Evolutionary conservation across 2,797 vertebrate genomes (phyloP), one percentile per base, ranked within the genome.

Genomic region (Dipus sagitta): DNA sequence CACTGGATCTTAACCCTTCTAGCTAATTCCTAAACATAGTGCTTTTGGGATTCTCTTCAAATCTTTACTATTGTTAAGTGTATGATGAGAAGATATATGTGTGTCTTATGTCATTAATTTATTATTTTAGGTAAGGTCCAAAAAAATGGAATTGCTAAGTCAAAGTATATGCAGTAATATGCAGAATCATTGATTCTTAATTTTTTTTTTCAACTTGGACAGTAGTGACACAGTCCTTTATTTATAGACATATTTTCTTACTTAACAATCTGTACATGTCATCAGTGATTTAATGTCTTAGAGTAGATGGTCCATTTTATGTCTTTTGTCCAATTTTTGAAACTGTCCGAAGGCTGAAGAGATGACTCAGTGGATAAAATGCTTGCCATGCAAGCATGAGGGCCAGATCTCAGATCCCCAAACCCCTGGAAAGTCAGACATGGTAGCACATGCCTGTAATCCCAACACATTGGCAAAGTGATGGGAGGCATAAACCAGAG

Each of bases 71-170:
- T 17, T 77, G 6, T 88, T 71, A 78, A 76, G 58, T 79, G 28
- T 79, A 24, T 82, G 20, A 60, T 52, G 32, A 67, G 42, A 58
- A 64, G 68, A 84, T 80, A 30, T 21, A 72, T 26, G 71, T 86
- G 9, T 65, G 26, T 86, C 54, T 90, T 76, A 62, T 7, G 71
- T 60, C 13, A 85, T 83, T 92, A 82, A 83, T 80, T 92, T 74
- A 91, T 77, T 87, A 75, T 42, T 65, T 67, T 58, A 38, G 6
- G 74, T 72, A 79, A 79, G 88, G n/a, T 71, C 52, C 14, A 94
- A 86, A n/a, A n/a, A 86, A 92, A 72, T 60, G 83, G 65, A 86
- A 78, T 80, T 83, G 60, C 23, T 76, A 72, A 93, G 42, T 90
- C 34, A 75, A 76, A 87, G 60, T 71, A 47, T 86, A 60, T 58